Evolutionary conservation across 2,113 vertebrate genomes (phyloP).

Genomic region (Myotis brandtii): DNA sequence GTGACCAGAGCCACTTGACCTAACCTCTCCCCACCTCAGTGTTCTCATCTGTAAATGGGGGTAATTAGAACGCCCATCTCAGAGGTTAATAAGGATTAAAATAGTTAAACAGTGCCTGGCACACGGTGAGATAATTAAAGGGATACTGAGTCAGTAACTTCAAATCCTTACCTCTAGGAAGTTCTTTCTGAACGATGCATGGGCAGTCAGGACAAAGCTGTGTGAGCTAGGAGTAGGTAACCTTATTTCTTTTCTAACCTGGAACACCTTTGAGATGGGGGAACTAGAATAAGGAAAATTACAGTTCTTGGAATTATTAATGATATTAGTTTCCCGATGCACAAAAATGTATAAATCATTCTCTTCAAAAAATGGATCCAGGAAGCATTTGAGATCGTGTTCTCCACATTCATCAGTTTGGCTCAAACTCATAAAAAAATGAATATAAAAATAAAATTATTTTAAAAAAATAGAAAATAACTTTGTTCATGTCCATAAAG

Average conservation of each 20-base stretch:
- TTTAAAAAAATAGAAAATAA: background rate
- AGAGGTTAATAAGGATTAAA: background rate
- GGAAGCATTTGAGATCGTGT: background rate
- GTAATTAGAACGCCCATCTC: background rate
- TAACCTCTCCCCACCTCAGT: background rate
- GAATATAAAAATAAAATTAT: slow-evolving; percentile 3
- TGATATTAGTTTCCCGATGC: slow-evolving; percentile 15
- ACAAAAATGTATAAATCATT: background rate
- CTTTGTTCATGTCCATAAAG: background rate
- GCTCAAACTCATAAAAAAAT: background rate
- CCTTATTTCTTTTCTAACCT: background rate
- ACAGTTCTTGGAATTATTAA: slow-evolving; percentile 15
- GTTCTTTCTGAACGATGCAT: background rate
- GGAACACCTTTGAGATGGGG: background rate
- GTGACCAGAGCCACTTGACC: background rate
- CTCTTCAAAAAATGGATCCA: background rate
- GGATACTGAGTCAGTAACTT: background rate
- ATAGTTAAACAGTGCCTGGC: background rate
- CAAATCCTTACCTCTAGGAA: background rate
- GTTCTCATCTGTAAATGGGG: slow-evolving; percentile 49
- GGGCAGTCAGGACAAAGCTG: background rate
- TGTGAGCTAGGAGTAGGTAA: background rate
- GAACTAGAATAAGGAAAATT: background rate
- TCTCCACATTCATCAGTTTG: background rate
- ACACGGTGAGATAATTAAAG: background rate